These are phyloP conservation scores for Erethizon dorsatum DNA, from an alignment of 2,797 vertebrate species.

Conservation along the genomic window DNA sequence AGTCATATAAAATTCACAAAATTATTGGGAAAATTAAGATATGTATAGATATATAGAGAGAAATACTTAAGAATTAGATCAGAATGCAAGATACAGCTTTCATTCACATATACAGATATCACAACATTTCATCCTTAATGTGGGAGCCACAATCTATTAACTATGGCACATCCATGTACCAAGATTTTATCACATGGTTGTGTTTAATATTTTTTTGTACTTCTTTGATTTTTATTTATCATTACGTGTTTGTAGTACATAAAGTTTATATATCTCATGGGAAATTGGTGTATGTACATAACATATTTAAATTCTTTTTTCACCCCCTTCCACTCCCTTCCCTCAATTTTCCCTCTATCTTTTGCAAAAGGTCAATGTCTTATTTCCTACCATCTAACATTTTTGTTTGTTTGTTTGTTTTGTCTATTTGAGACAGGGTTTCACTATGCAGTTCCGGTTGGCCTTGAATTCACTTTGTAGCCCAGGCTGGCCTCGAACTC, in stretches of 20 bases:
- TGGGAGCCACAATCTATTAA: conserved; percentile 4
- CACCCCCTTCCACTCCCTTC: background rate
- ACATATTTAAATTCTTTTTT: background rate
- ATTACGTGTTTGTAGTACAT: background rate
- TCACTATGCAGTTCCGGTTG: too few relatives aligned
- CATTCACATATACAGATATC: background rate
- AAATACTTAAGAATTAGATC: background rate
- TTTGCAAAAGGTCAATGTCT: background rate
- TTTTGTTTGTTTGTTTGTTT: too few relatives aligned
- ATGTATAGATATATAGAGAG: background rate
- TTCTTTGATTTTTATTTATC: background rate
- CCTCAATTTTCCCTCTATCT: background rate
- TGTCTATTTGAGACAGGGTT: too few relatives aligned
- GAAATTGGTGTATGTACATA: background rate
- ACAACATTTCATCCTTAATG: conserved; percentile 21
- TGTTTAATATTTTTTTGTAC: background rate
- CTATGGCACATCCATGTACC: background rate
- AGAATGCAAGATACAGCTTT: background rate
- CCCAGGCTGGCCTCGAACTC: too few relatives aligned
- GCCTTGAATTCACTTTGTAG: too few relatives aligned
- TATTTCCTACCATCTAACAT: background rate
- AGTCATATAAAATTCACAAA: background rate
- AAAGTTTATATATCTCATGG: background rate
- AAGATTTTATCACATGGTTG: background rate
- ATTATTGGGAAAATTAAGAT: background rate